A percentile compares a stretch with the other conserved stretches of the same genome.
Evolutionary conservation across 2,113 vertebrate genomes (phyloP).

Genomic region (Verasper variegatus): DNA sequence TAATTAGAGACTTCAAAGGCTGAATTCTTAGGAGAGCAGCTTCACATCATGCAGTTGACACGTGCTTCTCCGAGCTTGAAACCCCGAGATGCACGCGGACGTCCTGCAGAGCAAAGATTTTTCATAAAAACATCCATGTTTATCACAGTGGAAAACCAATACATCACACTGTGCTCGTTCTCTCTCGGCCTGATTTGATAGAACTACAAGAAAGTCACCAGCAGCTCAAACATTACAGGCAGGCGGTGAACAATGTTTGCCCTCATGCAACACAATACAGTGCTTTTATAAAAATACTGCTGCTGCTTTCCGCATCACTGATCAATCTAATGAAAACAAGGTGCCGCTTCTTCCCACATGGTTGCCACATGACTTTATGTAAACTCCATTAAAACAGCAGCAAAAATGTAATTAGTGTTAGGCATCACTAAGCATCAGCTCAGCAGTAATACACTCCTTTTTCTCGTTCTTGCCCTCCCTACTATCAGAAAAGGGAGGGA

Average conservation of each 20-base stretch:
- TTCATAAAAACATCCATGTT: constrained; percentile 31
- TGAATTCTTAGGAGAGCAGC: constrained; percentile 23
- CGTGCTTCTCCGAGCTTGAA: constrained; percentile 12
- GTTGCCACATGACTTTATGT: constrained; percentile 65
- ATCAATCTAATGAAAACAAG: constrained; percentile 69
- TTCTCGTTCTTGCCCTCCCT: constrained; percentile 7
- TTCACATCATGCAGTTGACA: constrained; percentile 19
- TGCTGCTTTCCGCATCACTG: constrained; percentile 56
- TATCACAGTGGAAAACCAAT: constrained; percentile 27
- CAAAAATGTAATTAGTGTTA: constrained; percentile 75
- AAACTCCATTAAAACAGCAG: constrained; percentile 73
- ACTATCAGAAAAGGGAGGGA: constrained; percentile 21
- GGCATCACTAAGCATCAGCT: constrained; percentile 71
- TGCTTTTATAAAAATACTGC: constrained; percentile 39
- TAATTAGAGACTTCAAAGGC: constrained; percentile 66
- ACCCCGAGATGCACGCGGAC: neutral
- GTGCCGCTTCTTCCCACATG: constrained; percentile 52
- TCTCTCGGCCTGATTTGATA: neutral
- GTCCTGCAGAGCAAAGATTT: constrained; percentile 1
- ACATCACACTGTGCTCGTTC: neutral
- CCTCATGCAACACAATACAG: neutral
- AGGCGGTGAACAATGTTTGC: constrained; percentile 4
- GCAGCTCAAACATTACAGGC: constrained; percentile 25
- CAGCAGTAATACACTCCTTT: constrained; percentile 28
- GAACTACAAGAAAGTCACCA: constrained; percentile 28